Evolutionary conservation across 2,888 invertebrate genomes (phyloP).

Genomic region (Muschampia staudingeri): DNA sequence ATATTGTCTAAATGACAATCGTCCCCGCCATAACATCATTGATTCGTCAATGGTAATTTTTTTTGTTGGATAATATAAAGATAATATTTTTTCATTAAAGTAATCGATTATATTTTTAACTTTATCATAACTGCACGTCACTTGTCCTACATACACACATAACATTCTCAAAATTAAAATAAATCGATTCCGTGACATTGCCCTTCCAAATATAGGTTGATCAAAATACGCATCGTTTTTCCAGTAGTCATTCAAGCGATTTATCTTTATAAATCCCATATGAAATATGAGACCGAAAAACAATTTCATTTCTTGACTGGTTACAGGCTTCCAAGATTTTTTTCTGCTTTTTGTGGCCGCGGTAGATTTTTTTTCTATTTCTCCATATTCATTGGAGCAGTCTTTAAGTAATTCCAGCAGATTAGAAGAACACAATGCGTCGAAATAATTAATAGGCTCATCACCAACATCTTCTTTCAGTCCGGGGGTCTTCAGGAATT

Average conservation of each 20-base stretch:
- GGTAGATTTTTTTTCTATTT: constrained; percentile 40
- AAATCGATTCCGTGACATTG: constrained; percentile 55
- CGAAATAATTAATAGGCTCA: constrained; percentile 58
- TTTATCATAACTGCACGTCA: constrained; percentile 51
- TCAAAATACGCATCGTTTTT: constrained; percentile 53
- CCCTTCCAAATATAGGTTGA: constrained; percentile 52
- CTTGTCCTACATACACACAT: constrained; percentile 51
- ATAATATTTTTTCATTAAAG: constrained; percentile 51
- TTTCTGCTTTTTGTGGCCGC: constrained; percentile 36
- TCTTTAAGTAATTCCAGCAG: constrained; percentile 53
- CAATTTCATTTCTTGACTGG: constrained; percentile 39
- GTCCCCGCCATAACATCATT: constrained; percentile 63
- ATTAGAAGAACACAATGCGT: constrained; percentile 54
- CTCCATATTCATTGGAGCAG: constrained; percentile 50
- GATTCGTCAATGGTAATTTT: constrained; percentile 55
- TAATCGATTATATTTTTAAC: constrained; percentile 57
- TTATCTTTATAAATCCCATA: constrained; percentile 52
- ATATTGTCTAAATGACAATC: constrained; percentile 61
- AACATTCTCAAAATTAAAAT: constrained; percentile 56
- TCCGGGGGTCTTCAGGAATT: constrained; percentile 52
- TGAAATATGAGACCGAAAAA: constrained; percentile 35
- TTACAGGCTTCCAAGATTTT: constrained; percentile 43
- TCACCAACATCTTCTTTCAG: constrained; percentile 60
- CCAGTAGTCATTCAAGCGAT: constrained; percentile 56
- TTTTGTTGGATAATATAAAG: constrained; percentile 55